Percentiles rank a stretch among this genome's conserved stretches.
Evolutionary conservation across 37 sponge, comb jelly and placozoan genomes (phyloP).

Genomic region (Lycopodina hypogea): DNA sequence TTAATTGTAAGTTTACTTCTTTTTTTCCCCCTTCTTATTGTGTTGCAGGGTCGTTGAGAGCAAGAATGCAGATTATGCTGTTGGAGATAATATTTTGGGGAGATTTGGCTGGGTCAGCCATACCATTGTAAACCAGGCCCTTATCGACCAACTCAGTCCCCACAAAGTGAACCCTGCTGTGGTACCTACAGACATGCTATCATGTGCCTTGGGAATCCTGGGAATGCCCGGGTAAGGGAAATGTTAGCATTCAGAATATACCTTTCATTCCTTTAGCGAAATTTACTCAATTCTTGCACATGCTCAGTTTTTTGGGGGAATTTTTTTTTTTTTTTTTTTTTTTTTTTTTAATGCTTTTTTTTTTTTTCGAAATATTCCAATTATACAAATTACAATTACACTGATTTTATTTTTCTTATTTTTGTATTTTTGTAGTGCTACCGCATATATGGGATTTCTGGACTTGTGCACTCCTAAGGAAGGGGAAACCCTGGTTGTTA

Average conservation of each 20-base stretch:
- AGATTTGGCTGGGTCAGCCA: constrained; percentile 76
- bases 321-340: background rate
- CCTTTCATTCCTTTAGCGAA: no score
- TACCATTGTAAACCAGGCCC: constrained; percentile 23
- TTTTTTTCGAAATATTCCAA: background rate
- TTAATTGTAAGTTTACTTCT: no score
- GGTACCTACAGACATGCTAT: background rate
- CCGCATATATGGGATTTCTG: constrained; percentile 84
- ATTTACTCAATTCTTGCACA: no score
- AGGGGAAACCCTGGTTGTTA: constrained; percentile 86
- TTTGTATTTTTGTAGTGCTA: constrained; percentile 54
- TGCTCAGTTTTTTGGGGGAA: no score
- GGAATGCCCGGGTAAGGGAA: constrained; percentile 90
- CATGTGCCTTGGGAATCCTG: constrained; percentile 71
- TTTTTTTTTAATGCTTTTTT: background rate
- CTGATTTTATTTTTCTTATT: background rate
- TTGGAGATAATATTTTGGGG: constrained; percentile 66
- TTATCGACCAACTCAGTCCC: no score
- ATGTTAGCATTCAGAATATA: no score
- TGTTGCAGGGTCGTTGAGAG: constrained; percentile 60
- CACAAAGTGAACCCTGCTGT: constrained; percentile 37
- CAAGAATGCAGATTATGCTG: constrained; percentile 57
- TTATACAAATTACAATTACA: background rate
- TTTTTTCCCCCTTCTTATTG: no score
- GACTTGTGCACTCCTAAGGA: constrained; percentile 65